Conservation (phyloP, 2,888 invertebrate species). For the Arge pagana region DNA sequence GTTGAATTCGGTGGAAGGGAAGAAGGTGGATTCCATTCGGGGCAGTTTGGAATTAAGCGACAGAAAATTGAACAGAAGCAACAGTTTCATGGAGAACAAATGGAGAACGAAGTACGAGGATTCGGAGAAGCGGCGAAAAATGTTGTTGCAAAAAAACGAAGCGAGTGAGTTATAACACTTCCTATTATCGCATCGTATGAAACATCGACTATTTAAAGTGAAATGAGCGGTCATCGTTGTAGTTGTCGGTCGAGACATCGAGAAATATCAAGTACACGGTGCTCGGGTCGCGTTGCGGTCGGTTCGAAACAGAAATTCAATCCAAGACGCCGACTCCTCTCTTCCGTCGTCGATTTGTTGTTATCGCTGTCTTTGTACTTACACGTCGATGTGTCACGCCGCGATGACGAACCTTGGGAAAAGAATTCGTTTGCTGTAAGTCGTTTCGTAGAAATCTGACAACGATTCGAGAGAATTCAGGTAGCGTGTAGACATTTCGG, state of each 20-base stretch:
- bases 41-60: constrained; percentile 14
- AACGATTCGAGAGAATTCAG: no score
- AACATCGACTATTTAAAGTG: neutral
- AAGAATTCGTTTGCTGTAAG: no score
- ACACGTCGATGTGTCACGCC: no score
- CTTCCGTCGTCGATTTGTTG: no score
- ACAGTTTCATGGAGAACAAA: constrained; percentile 44
- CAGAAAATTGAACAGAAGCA: constrained; percentile 39
- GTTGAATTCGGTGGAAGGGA: constrained; percentile 17
- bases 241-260: no score
- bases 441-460: no score
- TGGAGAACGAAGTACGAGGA: constrained; percentile 77
- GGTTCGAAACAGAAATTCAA: constrained; percentile 6
- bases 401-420: no score
- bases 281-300: neutral
- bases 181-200: neutral
- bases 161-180: constrained; percentile 66
- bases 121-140: constrained; percentile 70
- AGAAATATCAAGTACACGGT: no score
- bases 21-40: constrained; percentile 24
- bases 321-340: no score
- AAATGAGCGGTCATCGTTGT: constrained; percentile 1
- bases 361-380: no score
- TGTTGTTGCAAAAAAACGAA: constrained; percentile 70
- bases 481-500: no score